phyloP scores from a whole-genome alignment of 2,797 vertebrate genomes.

The Chrysolophus pictus region DNA sequence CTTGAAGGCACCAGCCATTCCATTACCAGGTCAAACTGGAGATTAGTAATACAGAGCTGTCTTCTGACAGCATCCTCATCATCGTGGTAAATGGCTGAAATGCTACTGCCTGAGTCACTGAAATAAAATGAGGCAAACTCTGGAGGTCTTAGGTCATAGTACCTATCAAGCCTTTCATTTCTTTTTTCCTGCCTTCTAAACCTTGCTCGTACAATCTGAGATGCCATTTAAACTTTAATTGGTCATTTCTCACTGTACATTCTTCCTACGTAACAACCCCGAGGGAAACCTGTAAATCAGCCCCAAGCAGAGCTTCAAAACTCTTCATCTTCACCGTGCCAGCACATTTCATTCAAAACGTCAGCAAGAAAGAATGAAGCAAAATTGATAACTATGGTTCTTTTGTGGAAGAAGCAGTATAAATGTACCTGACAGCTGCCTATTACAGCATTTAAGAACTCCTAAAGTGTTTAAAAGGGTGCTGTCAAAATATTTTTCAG shows the following conservation, averaged over 20 bases:
- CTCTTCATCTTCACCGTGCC: conserved; percentile 7
- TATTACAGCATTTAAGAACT: conserved; percentile 37
- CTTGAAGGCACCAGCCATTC: not conserved
- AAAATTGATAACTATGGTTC: conserved; percentile 48
- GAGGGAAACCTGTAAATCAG: conserved; percentile 22
- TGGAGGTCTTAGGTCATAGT: not conserved
- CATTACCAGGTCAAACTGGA: not conserved
- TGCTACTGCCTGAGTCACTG: not conserved
- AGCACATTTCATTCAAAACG: not conserved
- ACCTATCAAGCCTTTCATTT: not conserved
- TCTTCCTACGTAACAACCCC: not conserved
- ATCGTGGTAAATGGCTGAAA: not conserved
- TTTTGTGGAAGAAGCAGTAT: conserved; percentile 38
- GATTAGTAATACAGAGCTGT: not conserved
- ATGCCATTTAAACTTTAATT: conserved; percentile 28
- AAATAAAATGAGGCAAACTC: not conserved
- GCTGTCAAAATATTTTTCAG: conserved; percentile 65
- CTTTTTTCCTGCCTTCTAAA: not conserved
- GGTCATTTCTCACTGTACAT: not conserved
- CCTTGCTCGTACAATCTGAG: not conserved
- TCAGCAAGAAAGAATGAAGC: conserved; percentile 10
- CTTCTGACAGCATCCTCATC: not conserved
- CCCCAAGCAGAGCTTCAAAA: conserved; percentile 6
- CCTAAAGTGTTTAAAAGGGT: conserved; percentile 10
- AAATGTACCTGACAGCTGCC: conserved; percentile 62